phyloP scores from a whole-genome alignment of 1,140 invertebrate genomes.

The Ganaspis sp. region DNA sequence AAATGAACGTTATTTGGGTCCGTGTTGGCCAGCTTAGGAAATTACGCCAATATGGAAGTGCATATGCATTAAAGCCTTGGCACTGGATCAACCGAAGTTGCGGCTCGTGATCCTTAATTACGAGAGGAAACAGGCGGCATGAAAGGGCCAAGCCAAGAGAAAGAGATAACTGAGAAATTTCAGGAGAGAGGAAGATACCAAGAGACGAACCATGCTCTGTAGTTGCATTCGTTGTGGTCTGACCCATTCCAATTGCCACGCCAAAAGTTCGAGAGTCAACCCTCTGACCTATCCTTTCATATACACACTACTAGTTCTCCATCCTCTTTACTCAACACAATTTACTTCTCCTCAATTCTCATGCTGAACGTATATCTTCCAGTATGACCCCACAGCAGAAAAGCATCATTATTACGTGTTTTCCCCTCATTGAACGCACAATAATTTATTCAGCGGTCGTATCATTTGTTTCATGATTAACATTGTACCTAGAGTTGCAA shows the following conservation, averaged over 20 bases:
- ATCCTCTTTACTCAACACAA: neutral
- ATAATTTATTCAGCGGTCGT: too few species aligned
- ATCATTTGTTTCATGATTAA: too few species aligned
- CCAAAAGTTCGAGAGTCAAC: conserved; percentile 1
- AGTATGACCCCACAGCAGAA: neutral
- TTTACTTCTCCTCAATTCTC: neutral
- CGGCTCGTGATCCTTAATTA: conserved; percentile 17
- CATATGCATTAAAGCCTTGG: conserved; percentile 26
- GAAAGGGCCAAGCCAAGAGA: neutral
- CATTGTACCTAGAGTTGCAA: too few species aligned
- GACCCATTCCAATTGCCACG: conserved; percentile 13
- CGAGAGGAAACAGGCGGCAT: conserved; percentile 19
- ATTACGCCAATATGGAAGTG: conserved; percentile 27
- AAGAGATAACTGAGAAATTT: conserved; percentile 10
- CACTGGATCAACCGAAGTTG: conserved; percentile 26
- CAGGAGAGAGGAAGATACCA: neutral
- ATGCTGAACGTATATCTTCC: neutral
- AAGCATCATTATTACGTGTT: too few species aligned
- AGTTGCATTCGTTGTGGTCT: conserved; percentile 25
- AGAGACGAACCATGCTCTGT: neutral
- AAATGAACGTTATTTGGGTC: conserved; percentile 13
- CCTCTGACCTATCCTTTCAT: neutral
- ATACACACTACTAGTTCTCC: neutral
- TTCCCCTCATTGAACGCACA: too few species aligned
- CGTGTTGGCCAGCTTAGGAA: neutral